A percentile compares a stretch with the other conserved stretches of the same genome.
Evolutionary conservation across 2,888 invertebrate species (phyloP).

Genomic region (Napeogenes sylphis): DNA sequence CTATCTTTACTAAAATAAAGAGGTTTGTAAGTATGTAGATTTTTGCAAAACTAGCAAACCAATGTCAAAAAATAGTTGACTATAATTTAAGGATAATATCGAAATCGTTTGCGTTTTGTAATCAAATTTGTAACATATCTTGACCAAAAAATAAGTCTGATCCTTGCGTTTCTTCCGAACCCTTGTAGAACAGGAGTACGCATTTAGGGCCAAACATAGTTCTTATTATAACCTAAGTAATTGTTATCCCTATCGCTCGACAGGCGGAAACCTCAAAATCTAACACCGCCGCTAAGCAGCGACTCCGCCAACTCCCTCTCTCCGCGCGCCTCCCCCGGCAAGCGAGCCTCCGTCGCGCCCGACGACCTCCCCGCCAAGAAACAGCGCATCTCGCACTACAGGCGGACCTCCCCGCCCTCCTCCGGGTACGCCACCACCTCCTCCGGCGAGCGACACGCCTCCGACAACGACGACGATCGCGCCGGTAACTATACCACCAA

Average conservation of each 20-base stretch:
- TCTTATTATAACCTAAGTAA: background rate
- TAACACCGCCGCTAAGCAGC: constrained; percentile 92
- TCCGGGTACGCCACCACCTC: constrained; percentile 61
- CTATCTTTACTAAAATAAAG: no score
- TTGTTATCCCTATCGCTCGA: constrained; percentile 24
- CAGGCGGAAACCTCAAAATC: constrained; percentile 93
- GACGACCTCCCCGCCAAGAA: constrained; percentile 82
- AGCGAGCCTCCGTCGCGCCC: constrained; percentile 79
- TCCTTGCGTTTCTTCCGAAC: no score
- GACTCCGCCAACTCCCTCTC: constrained; percentile 92
- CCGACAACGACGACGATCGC: constrained; percentile 73
- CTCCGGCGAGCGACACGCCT: constrained; percentile 74
- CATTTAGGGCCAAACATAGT: no score
- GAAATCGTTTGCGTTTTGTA: no score
- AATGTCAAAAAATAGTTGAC: no score
- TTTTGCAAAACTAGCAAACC: no score
- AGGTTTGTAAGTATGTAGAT: no score
- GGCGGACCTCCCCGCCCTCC: constrained; percentile 76
- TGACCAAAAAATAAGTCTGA: no score
- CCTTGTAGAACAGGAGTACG: no score
- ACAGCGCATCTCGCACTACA: constrained; percentile 89
- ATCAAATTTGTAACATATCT: no score
- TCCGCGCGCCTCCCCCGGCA: constrained; percentile 79
- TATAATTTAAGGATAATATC: no score
- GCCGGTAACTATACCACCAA: constrained; percentile 39